A percentile compares a stretch with the other conserved stretches of the same genome.
Evolutionary conservation across 2,797 vertebrate species (phyloP).

Genomic region (Stomatorhinus walkeri): DNA sequence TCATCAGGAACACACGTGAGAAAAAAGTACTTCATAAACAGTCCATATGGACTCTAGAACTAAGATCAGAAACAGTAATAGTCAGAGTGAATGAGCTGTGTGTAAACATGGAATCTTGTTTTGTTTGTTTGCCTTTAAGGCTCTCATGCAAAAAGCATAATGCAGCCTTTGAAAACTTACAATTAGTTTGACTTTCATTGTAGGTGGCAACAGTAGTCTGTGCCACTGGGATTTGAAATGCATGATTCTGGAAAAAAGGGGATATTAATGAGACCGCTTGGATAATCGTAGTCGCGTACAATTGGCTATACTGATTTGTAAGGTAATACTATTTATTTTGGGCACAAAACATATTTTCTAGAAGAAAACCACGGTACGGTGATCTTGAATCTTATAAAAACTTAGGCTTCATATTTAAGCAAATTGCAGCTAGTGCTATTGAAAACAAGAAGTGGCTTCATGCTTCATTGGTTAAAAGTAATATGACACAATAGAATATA

Average conservation of each 20-base stretch:
- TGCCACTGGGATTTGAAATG: neutral
- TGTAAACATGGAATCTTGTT: neutral
- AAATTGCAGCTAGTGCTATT: neutral
- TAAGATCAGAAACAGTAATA: neutral
- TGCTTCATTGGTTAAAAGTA: neutral
- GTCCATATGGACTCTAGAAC: neutral
- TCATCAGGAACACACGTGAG: conserved; percentile 27
- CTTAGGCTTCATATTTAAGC: neutral
- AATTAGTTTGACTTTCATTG: neutral
- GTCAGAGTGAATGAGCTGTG: neutral
- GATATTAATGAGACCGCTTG: conserved; percentile 32
- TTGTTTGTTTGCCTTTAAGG: neutral
- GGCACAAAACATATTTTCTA: conserved; percentile 24
- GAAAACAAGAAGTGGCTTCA: neutral
- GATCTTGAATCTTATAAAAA: neutral
- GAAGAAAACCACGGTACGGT: conserved; percentile 27
- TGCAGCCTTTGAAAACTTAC: neutral
- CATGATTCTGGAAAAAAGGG: conserved; percentile 39
- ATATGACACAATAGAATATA: neutral
- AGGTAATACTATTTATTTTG: conserved; percentile 44
- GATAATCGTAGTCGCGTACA: conserved; percentile 25
- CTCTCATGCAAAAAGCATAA: neutral
- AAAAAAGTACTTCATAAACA: conserved; percentile 16
- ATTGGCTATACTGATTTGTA: conserved; percentile 32
- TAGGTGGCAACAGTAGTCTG: neutral